phyloP scores from a whole-genome alignment of 2,888 invertebrate genomes.

The Orchestes rusci region DNA sequence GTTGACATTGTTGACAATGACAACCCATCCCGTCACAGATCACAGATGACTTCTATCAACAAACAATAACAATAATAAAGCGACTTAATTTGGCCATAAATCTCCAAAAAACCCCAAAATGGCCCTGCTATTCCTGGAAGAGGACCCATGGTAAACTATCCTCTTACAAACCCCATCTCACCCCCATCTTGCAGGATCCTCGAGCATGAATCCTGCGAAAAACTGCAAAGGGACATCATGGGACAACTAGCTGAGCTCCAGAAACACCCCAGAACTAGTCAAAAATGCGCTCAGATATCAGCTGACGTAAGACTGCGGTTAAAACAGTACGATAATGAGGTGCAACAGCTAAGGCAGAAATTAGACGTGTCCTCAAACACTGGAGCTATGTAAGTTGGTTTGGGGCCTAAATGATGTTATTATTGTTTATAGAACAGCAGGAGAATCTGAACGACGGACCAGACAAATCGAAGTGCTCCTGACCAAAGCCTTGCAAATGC shows the following conservation, averaged over 20 bases:
- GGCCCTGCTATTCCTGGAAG: slow-evolving; percentile 44
- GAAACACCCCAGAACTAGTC: slow-evolving; percentile 47
- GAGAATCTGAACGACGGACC: slow-evolving; percentile 54
- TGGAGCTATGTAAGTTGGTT: slow-evolving; percentile 47
- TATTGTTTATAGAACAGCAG: background rate
- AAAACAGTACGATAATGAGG: slow-evolving; percentile 56
- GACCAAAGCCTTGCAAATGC: slow-evolving; percentile 53
- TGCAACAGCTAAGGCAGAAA: slow-evolving; percentile 51
- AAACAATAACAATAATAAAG: no score
- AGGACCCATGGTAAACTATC: slow-evolving; percentile 44
- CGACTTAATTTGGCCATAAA: no score
- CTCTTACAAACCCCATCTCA: background rate
- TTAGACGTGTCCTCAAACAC: slow-evolving; percentile 42
- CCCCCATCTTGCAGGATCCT: slow-evolving; percentile 47
- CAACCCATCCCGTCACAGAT: no score
- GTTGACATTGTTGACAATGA: no score
- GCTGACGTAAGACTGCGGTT: slow-evolving; percentile 52
- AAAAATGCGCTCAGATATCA: slow-evolving; percentile 53
- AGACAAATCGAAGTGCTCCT: slow-evolving; percentile 55
- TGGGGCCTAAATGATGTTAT: slow-evolving; percentile 24
- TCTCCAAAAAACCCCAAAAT: slow-evolving; percentile 30
- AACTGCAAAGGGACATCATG: slow-evolving; percentile 55
- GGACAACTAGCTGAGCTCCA: slow-evolving; percentile 53
- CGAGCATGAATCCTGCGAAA: slow-evolving; percentile 61
- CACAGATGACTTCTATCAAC: no score